Conservation (phyloP, 2,113 vertebrate genomes). For the Megaceryle maxima region DNA sequence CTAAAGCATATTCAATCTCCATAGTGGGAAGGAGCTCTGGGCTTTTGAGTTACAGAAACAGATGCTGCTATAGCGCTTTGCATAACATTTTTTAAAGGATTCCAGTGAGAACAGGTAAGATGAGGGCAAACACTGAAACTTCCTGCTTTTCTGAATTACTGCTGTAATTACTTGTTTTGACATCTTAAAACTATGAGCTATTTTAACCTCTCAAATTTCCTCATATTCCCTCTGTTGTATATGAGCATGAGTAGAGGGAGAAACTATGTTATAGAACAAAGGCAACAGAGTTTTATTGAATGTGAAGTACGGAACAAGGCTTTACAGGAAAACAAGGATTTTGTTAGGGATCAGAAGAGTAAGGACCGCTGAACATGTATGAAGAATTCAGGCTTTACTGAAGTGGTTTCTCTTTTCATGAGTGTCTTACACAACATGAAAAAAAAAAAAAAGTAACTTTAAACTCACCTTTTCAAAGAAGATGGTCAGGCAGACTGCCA, state of each 20-base stretch:
- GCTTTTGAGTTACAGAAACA: background rate
- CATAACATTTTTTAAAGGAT: background rate
- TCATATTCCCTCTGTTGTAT: background rate
- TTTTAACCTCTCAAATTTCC: background rate
- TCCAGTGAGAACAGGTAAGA: background rate
- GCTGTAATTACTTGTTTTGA: slow-evolving; percentile 16
- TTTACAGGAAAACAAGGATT: background rate
- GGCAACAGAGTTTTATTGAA: background rate
- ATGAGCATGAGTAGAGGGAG: background rate
- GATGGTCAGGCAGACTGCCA: background rate
- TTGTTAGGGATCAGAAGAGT: background rate
- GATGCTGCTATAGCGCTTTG: background rate
- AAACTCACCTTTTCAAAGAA: background rate
- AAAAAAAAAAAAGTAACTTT: background rate
- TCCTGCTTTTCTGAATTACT: slow-evolving; percentile 11
- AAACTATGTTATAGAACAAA: background rate
- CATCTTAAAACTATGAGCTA: background rate
- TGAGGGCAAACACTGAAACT: background rate
- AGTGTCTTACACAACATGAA: background rate
- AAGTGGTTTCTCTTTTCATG: background rate
- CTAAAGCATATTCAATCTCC: background rate
- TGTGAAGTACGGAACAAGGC: background rate
- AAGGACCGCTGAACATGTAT: background rate
- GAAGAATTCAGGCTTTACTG: background rate
- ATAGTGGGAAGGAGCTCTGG: background rate